These are phyloP conservation scores for Girardia tigrina DNA, from an alignment of 2,888 invertebrate genomes.

Conservation along the genomic window DNA sequence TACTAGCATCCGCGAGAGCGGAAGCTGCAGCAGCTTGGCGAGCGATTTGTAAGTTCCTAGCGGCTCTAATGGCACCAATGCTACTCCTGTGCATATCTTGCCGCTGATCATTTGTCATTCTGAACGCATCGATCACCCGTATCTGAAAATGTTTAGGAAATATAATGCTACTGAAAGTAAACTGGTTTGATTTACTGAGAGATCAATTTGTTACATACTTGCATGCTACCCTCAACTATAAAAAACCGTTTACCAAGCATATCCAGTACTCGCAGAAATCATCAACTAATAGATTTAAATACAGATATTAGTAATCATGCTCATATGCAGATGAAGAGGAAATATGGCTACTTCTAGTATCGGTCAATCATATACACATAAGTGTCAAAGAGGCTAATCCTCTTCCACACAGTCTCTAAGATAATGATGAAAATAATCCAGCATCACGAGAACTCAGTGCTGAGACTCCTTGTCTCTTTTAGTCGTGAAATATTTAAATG, in stretches of 20 bases:
- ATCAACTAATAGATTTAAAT: not conserved
- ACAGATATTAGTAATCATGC: slow-evolving; percentile 23
- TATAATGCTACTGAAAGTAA: slow-evolving; percentile 14
- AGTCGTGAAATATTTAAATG: slow-evolving; percentile 5
- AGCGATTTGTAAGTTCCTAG: slow-evolving; percentile 11
- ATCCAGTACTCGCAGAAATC: not conserved
- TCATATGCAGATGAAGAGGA: slow-evolving; percentile 18
- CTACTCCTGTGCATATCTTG: slow-evolving; percentile 20
- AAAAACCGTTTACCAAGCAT: slow-evolving; percentile 13
- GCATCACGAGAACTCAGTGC: slow-evolving; percentile 3
- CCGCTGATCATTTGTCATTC: slow-evolving; percentile 10
- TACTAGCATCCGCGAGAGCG: slow-evolving; percentile 4
- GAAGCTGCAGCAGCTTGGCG: slow-evolving; percentile 17
- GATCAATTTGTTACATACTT: not conserved
- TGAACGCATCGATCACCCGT: slow-evolving; percentile 11
- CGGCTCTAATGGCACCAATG: not conserved
- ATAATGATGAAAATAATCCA: not conserved
- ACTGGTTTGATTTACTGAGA: slow-evolving; percentile 11
- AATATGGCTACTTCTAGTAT: slow-evolving; percentile 17
- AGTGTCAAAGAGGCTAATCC: slow-evolving; percentile 2
- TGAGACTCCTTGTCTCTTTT: not conserved
- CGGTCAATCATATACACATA: slow-evolving; percentile 12
- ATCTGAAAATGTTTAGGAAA: slow-evolving; percentile 12
- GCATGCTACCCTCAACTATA: slow-evolving; percentile 18
- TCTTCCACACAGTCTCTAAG: not conserved